Conservation (phyloP, 2,113 vertebrate genomes). For the Pangasianodon hypophthalmus region DNA sequence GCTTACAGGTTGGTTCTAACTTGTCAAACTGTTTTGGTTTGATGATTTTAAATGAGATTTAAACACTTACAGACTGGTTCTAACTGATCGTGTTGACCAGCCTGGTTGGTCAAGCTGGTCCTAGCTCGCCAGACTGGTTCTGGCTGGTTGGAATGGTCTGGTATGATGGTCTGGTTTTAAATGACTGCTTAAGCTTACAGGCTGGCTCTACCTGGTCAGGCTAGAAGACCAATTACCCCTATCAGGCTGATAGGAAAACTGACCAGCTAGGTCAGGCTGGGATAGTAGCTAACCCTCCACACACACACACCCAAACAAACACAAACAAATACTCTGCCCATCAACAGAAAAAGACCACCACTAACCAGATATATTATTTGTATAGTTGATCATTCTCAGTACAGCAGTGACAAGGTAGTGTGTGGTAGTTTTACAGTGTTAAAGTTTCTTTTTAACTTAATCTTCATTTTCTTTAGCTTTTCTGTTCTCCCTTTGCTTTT, state of each 20-base stretch:
- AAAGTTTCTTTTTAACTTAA: not conserved
- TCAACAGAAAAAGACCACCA: no score
- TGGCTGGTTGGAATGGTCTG: not conserved
- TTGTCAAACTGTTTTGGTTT: not conserved
- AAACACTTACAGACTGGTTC: not conserved
- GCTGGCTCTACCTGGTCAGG: no score
- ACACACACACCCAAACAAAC: not conserved
- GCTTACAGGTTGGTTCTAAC: not conserved
- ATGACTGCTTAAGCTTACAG: no score
- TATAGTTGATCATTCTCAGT: not conserved
- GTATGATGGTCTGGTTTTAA: not conserved
- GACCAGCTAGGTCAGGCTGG: no score
- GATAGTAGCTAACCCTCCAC: no score
- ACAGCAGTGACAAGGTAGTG: not conserved
- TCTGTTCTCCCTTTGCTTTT: not conserved
- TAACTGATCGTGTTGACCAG: not conserved
- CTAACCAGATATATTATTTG: not conserved
- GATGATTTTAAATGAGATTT: not conserved
- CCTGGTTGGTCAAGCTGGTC: not conserved
- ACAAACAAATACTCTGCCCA: not conserved
- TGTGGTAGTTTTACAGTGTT: not conserved
- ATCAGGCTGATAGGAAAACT: no score
- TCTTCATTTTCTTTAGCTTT: not conserved
- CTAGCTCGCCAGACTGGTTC: not conserved
- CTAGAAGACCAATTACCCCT: no score